Base-by-base conservation (phyloP, 2,113 vertebrate species). In the Gracilinanus agilis region DNA sequence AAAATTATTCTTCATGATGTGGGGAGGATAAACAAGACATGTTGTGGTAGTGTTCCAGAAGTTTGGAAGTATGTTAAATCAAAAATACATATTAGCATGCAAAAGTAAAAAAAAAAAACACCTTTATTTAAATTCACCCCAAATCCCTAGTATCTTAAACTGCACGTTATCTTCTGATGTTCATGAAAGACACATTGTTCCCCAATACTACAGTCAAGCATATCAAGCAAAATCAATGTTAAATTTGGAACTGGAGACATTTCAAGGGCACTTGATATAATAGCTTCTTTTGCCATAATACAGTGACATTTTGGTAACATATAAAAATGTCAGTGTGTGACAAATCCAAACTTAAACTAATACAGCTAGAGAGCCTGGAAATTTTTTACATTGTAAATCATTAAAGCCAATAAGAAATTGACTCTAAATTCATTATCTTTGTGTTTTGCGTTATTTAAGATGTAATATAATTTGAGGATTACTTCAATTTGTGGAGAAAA, bases 291-390 rank as follows among this genome's bases (percentile, higher is more conserved):
- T 95, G 54, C 91, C 53, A 56, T 91, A 89, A 53, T 89, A 93
- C 88, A 44, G 92, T 97, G 97, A 97, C 90, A 97, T 97, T 96
- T 96, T 92, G 95, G 93, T 93, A 97, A 95, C 90, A 95, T 92
- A 94, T 94, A 94, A 96, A 97, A 94, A 94, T 97, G 94, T 94
- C 96, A 97, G 34, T n/a, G 9, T 93, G 49, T 91, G 40, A 97
- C 58, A 93, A 95, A 96, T 94, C 44, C 90, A 94, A 94, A 94
- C 24, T 96, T 94, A 91, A 96, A 94, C 44, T 89, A 92, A 93
- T 94, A 90, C 40, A 96, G 56, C 89, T 96, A 91, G 95, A 90
- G 44, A 91, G 23, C 58, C 96, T 83, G 83, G 93, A 49, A 92
- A 40, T 27, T 92, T 67, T 55, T 2, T 1, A 54, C 44, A 25